A percentile compares a stretch with the other conserved stretches of the same genome.
Conservation (phyloP, 2,797 vertebrate species). For the Labeo calbasu region DNA sequence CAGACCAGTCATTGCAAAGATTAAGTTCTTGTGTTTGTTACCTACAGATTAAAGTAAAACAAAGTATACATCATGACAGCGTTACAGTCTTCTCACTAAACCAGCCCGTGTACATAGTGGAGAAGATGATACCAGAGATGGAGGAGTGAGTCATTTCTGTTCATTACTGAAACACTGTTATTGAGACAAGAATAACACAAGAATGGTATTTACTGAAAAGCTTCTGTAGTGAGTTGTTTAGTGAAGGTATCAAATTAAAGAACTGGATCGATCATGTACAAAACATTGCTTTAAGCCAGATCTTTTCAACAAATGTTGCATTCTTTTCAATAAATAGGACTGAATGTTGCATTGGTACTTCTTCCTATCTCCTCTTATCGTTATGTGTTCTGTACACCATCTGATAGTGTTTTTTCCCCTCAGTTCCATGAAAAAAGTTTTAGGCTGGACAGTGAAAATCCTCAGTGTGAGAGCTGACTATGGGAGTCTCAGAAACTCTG, state of each 20-base stretch:
- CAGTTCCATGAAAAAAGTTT: slow-evolving; percentile 71
- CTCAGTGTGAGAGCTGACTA: slow-evolving; percentile 59
- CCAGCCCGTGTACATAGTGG: slow-evolving; percentile 70
- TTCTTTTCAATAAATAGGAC: not conserved
- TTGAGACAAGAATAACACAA: not conserved
- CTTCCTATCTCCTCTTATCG: not conserved
- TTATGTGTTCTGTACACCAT: not conserved
- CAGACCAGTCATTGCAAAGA: not conserved
- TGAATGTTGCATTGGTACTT: not conserved
- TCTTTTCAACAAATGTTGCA: not conserved
- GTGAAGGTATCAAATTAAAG: not conserved
- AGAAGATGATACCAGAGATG: slow-evolving; percentile 67
- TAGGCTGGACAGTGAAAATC: slow-evolving; percentile 70
- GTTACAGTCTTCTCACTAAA: slow-evolving; percentile 72
- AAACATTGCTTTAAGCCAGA: not conserved
- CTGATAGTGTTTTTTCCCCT: not conserved
- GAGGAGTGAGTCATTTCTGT: slow-evolving; percentile 67
- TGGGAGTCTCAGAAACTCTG: slow-evolving; percentile 19
- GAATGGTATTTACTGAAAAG: too few relatives aligned
- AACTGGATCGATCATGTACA: not conserved
- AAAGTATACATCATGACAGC: slow-evolving; percentile 59
- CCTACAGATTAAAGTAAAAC: slow-evolving; percentile 70
- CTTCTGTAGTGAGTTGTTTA: not conserved
- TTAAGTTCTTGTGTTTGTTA: not conserved
- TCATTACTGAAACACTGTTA: not conserved